Evolutionary conservation across 2,888 invertebrate genomes (phyloP), one percentile per base, ranked within the genome.

Genomic region (Lasiommata megera): DNA sequence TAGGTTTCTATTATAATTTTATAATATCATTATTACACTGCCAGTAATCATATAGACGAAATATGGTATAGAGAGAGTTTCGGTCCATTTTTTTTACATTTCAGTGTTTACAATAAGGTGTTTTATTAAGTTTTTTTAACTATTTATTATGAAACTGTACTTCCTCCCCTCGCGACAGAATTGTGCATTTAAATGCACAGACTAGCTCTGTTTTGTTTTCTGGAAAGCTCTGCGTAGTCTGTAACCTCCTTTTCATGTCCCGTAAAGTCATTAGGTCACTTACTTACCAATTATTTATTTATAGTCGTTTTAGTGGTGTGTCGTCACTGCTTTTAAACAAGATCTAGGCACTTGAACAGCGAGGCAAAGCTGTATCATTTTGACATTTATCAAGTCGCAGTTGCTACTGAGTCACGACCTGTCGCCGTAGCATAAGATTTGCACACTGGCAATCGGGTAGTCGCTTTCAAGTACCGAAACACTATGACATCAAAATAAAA

Each of bases 81-180:
- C 79, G 76, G 87, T 88, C 88, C 85, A 84, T 83, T 89, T 89
- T 89, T 89, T 63, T 88, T 88, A 80, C 87, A 89, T 88, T 88
- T 87, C 80, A 80, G 80, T 88, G 80, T 85, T 88, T 88, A 88
- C 82, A 82, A 84, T 68, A 71, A 71, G 68, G 74, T 81, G 78
- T 81, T 83, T 80, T 82, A 82, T 87, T 63, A 87, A 85, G 82
- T 88, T 88, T 80, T 67, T 84, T 87, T 81, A 75, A 80, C 85
- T 72, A 86, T 88, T 86, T 86, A 79, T 81, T 63, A 70, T 66
- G 61, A 59, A 66, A 60, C 63, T 56, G 73, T 76, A 71, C 67
- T 75, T 75, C 71, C 68, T 66, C 65, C 60, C 60, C 64, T 60
- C 52, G 63, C 60, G 57, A 55, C 63, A 64, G 63, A 65, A 62